Base-by-base conservation (phyloP, 2,888 invertebrate genomes). In the Gastracanthus pulcherrimus region DNA sequence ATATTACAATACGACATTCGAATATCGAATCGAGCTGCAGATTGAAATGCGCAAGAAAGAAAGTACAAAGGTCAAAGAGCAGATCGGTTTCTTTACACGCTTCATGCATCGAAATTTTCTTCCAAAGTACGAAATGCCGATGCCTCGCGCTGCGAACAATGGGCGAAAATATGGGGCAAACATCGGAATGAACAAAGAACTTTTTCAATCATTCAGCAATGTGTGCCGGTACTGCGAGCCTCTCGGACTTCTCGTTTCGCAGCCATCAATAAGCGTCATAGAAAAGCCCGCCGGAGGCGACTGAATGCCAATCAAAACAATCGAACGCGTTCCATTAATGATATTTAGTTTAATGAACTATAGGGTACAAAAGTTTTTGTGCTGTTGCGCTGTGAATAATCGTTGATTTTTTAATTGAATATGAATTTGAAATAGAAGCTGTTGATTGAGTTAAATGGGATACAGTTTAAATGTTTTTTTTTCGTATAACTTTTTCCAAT, bases 151-250 rank as follows among this genome's bases (percentile, higher is more conserved):
- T 13, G 19, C 23, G 31, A 45, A 48, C 58, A 66, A 60, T 67
- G 36, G 4, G 34, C 66, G 31, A 69, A 74, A 74, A 69, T 81
- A 16, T 78, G 41, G 66, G 71, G 75, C 69, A 75, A 66, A 62
- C 64, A 23, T 66, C 70, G 31, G 78, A 82, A 82, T 66, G 82
- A 55, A 82, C 78, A 82, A 78, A 75, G 55, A 75, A 45, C 55
- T 29, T 75, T 76, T 71, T 82, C 55, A 82, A 75, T 82, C 82
- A 76, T 82, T 82, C 82, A 82, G 75, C 19, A 23, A 74, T 69
- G 31, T 62, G 26, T 69, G 69, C 29, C 45, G 13, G 19, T 45
- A 23, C 38, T 38, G 19, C 31, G 23, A 1, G 9, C 19, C 34
- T 1, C 29, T 16, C 13, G 23, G 51, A 29, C 64, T 34, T 72